phyloP scores from a whole-genome alignment of 2,113 vertebrate species.

The Lynx canadensis region DNA sequence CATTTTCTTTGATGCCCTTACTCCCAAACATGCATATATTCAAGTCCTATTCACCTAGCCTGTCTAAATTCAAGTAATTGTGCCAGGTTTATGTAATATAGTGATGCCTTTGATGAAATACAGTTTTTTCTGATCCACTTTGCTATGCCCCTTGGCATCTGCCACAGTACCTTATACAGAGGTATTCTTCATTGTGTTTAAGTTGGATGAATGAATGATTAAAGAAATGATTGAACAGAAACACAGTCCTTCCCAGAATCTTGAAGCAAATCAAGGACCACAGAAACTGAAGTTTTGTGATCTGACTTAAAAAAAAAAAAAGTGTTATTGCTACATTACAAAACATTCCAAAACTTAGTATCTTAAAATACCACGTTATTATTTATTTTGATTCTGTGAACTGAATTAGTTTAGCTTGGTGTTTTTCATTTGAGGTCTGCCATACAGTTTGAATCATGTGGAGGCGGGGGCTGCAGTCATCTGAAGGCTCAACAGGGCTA shows the following conservation, averaged over 20 bases:
- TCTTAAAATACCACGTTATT: not conserved
- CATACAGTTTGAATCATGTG: not conserved
- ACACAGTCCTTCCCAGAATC: not conserved
- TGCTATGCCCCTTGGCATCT: not conserved
- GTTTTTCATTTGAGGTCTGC: not conserved
- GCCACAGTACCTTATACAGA: not conserved
- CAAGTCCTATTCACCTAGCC: not conserved
- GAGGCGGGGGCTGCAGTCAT: not conserved
- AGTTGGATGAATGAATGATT: not conserved
- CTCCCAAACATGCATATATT: not conserved
- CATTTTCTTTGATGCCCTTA: not conserved
- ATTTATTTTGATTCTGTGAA: not conserved
- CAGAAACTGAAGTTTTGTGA: not conserved
- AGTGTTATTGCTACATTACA: slow-evolving; percentile 2
- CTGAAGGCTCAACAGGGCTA: not conserved
- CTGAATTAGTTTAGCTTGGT: not conserved
- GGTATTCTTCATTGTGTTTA: not conserved
- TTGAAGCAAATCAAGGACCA: not conserved
- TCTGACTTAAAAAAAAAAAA: not conserved
- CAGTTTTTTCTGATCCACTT: slow-evolving; percentile 9
- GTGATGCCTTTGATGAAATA: not conserved
- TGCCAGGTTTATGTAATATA: not conserved
- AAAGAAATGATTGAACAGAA: slow-evolving; percentile 25
- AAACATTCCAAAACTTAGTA: not conserved
- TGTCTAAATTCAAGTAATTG: not conserved